Evolutionary conservation across 2,113 vertebrate species (phyloP).

Genomic region (Carassius auratus): DNA sequence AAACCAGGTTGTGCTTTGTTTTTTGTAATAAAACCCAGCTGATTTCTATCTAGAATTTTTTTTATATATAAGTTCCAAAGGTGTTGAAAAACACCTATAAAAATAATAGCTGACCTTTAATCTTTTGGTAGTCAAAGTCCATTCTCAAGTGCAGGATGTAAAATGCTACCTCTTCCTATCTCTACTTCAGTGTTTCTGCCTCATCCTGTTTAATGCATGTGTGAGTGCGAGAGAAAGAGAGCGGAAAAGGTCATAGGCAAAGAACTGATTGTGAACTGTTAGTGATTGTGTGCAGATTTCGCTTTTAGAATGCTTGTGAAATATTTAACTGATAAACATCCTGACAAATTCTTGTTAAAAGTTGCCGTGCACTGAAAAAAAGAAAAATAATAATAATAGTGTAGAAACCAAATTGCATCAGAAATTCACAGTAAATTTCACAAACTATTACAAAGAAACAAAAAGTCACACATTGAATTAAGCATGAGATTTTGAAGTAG

Average conservation of each 20-base stretch:
- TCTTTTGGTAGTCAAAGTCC: slow-evolving; percentile 60
- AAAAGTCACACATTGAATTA: not conserved
- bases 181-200: slow-evolving; percentile 21
- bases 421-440: not conserved
- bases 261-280: not conserved
- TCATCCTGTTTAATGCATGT: slow-evolving; percentile 20
- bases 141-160: slow-evolving; percentile 47
- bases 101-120: slow-evolving; percentile 56
- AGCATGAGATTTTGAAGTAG: not conserved
- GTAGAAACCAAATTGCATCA: not conserved
- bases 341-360: not conserved
- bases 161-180: slow-evolving; percentile 10
- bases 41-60: not conserved
- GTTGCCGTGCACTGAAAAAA: not conserved
- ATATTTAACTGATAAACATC: not conserved
- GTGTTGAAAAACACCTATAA: not conserved
- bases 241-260: slow-evolving; percentile 21
- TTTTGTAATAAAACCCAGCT: not conserved
- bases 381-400: not conserved
- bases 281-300: not conserved
- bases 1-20: not conserved
- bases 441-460: not conserved
- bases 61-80: not conserved
- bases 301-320: not conserved
- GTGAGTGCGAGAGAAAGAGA: not conserved